phyloP scores from a whole-genome alignment of 2,888 invertebrate species.

The Oscheius sp. region DNA sequence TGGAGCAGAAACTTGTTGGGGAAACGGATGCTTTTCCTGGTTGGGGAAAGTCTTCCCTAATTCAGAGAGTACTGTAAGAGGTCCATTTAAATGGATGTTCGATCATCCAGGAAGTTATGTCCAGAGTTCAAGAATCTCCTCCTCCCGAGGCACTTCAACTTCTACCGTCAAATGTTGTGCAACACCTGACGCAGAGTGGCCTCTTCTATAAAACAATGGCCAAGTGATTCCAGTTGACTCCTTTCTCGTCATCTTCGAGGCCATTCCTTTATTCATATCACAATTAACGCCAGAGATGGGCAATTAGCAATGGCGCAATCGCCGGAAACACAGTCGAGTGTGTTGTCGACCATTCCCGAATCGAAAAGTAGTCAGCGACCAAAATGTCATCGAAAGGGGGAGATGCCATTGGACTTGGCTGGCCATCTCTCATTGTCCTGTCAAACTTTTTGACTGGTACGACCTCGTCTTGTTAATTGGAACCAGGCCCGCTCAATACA shows the following conservation, averaged over 20 bases:
- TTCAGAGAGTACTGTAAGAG: no score
- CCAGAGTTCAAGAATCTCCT: background rate
- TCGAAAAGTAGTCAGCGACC: background rate
- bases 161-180: background rate
- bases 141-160: background rate
- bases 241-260: slow-evolving; percentile 12
- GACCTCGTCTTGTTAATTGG: slow-evolving; percentile 16
- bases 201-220: slow-evolving; percentile 7
- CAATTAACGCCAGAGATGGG: background rate
- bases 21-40: no score
- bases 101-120: background rate
- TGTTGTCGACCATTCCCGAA: background rate
- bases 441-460: slow-evolving; percentile 7
- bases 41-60: no score
- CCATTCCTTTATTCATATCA: slow-evolving; percentile 19
- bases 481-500: background rate
- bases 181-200: background rate
- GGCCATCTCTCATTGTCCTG: background rate
- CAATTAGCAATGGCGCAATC: background rate
- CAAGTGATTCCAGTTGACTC: slow-evolving; percentile 25
- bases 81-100: no score
- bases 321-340: no score
- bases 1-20: background rate
- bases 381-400: background rate
- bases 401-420: background rate